phyloP scores from a whole-genome alignment of 2,888 invertebrate genomes.

The Neoaliturus tenellus region DNA sequence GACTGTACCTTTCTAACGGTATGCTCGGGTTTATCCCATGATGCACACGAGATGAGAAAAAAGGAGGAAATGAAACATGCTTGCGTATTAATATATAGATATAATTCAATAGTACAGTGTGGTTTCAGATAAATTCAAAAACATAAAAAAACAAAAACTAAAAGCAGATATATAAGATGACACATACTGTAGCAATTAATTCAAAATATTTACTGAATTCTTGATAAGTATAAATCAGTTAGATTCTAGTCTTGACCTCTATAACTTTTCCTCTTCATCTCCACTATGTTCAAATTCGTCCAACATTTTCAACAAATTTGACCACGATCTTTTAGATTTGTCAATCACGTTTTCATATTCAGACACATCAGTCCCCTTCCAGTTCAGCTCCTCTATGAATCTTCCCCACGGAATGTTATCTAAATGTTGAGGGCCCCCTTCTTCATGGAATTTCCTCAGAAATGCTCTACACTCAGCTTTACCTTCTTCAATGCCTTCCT shows the following conservation, averaged over 20 bases:
- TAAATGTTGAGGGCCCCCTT: slow-evolving; percentile 37
- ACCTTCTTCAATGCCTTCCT: slow-evolving; percentile 33
- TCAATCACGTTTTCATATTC: slow-evolving; percentile 30
- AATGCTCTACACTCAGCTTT: slow-evolving; percentile 26
- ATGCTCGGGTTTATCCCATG: too few species aligned
- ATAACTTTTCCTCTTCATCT: slow-evolving; percentile 1
- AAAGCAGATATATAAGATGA: too few species aligned
- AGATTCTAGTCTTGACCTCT: too few species aligned
- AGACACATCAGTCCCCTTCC: slow-evolving; percentile 6
- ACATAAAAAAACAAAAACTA: too few species aligned
- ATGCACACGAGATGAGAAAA: too few species aligned
- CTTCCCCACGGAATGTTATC: slow-evolving; percentile 19
- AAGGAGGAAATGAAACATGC: too few species aligned
- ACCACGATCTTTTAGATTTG: slow-evolving; percentile 21
- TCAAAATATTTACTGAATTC: too few species aligned
- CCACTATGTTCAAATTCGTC: slow-evolving; percentile 1
- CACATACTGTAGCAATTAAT: neutral
- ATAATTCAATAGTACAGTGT: too few species aligned
- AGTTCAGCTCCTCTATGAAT: slow-evolving; percentile 3
- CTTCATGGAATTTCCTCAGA: slow-evolving; percentile 12
- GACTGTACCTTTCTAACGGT: too few species aligned
- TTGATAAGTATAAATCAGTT: too few species aligned
- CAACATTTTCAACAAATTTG: neutral
- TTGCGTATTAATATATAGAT: too few species aligned
- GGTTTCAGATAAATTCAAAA: too few species aligned